Base-by-base conservation (phyloP, 2,888 invertebrate species). In the Erebia palarica region DNA sequence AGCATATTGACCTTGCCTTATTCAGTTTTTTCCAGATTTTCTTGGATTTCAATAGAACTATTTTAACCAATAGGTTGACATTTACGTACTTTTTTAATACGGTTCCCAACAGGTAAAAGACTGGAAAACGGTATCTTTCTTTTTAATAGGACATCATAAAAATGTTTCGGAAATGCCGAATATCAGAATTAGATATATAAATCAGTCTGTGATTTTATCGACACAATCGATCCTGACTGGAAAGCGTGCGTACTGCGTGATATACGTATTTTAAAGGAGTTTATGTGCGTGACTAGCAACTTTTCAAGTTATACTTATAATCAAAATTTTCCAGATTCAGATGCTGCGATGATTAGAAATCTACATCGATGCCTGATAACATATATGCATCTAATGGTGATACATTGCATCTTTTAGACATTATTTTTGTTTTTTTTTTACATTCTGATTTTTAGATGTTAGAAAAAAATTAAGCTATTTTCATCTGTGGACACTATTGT, bases 151-250 rank as follows among this genome's bases (percentile, higher is more conserved):
- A 9, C 9, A 16, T 53, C 8, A 53, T n/a, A 51, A 51, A 51
- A 51, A 51, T 51, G 53, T 16, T 53, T 53, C 53, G 9, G 9
- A 16, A 18, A 18, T 55, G 18, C 18, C 16, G 55, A 55, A 55
- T 55, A 18, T n/a, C 9, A 16, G 51, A 51, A 51, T n/a, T 55
- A 55, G 18, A 10, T 55, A 55, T 3, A 51, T 7, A 14, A 8
- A n/a, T n/a, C 14, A 5, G n/a, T 18, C 16, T 36, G n/a, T 9
- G 11, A 44, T 61, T 44, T 61, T 61, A 61, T 61, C 61, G 13
- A 13, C 8, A 21, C 61, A 47, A 61, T 61, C 61, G 47, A 44
- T 60, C 47, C 47, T 21, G 61, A 61, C 61, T 47, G 47, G 47
- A 18, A 21, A 47, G 11, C 42, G 44, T 55, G 10, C 14, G 36